These are phyloP conservation scores for Ctenochaetus hawaiiensis DNA, from an alignment of 2,797 vertebrate genomes.

Conservation along the genomic window DNA sequence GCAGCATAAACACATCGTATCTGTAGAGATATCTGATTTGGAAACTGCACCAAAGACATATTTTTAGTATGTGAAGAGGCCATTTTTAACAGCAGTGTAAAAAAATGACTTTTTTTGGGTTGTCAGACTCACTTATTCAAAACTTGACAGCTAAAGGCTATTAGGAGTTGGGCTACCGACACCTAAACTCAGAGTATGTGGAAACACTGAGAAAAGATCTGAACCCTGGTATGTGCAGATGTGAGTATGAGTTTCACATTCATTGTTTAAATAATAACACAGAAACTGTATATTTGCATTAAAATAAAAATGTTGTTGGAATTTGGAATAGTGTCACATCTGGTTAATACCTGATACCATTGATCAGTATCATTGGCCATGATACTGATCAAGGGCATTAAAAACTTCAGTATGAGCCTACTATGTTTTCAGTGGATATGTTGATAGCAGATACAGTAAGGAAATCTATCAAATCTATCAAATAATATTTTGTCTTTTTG, in stretches of 20 bases:
- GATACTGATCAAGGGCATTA: too few species aligned
- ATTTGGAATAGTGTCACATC: not conserved
- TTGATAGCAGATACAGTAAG: too few species aligned
- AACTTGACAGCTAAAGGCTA: not conserved
- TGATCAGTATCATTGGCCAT: too few species aligned
- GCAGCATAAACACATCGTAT: not conserved
- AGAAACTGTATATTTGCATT: not conserved
- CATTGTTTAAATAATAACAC: not conserved
- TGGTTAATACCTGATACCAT: not conserved
- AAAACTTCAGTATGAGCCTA: too few species aligned
- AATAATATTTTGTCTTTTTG: too few species aligned
- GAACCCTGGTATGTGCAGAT: not conserved
- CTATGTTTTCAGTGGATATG: too few species aligned
- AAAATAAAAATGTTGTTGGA: too few species aligned
- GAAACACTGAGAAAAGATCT: not conserved
- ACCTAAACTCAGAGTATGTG: too few species aligned
- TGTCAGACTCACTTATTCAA: not conserved
- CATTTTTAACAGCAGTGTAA: not conserved
- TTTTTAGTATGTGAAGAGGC: not conserved
- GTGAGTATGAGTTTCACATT: too few species aligned
- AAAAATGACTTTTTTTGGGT: not conserved
- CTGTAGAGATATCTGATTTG: not conserved
- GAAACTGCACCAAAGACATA: not conserved
- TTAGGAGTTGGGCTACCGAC: not conserved
- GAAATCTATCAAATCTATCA: too few species aligned